A percentile compares a stretch with the other conserved stretches of the same genome.
These are phyloP conservation scores for Hemicordylus capensis DNA, from an alignment of 2,113 vertebrate species.

Conservation along the genomic window DNA sequence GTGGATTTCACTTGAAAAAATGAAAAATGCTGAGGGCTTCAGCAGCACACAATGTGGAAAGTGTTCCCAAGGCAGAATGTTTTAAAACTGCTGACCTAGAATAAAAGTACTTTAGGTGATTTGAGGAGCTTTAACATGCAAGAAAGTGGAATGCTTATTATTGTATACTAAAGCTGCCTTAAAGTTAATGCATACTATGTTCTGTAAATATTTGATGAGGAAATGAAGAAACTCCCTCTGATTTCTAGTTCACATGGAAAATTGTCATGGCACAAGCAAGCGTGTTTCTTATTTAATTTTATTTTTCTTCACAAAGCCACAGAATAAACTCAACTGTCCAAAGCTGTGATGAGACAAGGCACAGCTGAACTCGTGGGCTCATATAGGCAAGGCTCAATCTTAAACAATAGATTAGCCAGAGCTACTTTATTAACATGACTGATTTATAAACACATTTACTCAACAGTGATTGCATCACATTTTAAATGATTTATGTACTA, in stretches of 20 bases:
- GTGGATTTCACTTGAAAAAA: too few species aligned
- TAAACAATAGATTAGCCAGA: slow-evolving; percentile 63
- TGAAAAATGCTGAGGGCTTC: too few species aligned
- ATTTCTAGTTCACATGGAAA: slow-evolving; percentile 46
- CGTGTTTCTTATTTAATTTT: background rate
- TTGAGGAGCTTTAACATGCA: slow-evolving; percentile 22
- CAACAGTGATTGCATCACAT: slow-evolving; percentile 44
- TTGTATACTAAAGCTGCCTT: slow-evolving; percentile 7
- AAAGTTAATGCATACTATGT: slow-evolving; percentile 14
- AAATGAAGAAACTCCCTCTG: slow-evolving; percentile 44
- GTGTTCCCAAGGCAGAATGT: background rate
- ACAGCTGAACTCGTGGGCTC: slow-evolving; percentile 69
- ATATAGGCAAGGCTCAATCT: slow-evolving; percentile 27
- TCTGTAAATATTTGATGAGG: slow-evolving; percentile 52
- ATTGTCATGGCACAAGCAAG: background rate
- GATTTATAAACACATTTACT: slow-evolving; percentile 65
- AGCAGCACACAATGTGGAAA: background rate
- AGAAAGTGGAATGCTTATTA: slow-evolving; percentile 23
- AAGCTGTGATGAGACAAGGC: slow-evolving; percentile 74
- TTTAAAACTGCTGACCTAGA: background rate
- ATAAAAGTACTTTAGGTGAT: background rate
- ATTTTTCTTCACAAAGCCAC: slow-evolving; percentile 57
- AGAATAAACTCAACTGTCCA: slow-evolving; percentile 55
- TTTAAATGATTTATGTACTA: slow-evolving; percentile 26
- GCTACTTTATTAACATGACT: slow-evolving; percentile 58